A percentile compares a stretch with the other conserved stretches of the same genome.
Evolutionary conservation across 2,797 vertebrate species (phyloP).

Genomic region (Pteropus rufus): DNA sequence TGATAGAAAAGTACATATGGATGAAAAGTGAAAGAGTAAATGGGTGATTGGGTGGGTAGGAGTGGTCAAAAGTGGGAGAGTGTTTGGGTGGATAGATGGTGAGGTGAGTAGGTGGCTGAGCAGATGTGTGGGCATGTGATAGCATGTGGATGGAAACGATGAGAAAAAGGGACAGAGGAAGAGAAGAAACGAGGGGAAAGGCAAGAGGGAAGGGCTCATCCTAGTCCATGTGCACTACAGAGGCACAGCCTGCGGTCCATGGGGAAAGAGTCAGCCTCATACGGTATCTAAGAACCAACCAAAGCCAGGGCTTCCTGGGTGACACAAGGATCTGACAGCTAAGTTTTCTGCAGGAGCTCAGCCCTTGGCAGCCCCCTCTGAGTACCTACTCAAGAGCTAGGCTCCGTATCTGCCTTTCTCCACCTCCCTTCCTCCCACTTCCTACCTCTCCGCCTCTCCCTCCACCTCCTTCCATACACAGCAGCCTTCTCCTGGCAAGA

Average conservation of each 20-base stretch:
- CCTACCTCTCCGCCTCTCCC: not conserved
- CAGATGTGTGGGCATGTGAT: accelerated
- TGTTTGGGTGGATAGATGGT: accelerated
- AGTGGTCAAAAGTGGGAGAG: accelerated
- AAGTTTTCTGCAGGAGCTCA: not conserved
- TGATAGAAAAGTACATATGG: accelerated
- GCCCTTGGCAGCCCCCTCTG: not conserved
- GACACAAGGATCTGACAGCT: too few relatives aligned
- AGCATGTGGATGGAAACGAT: accelerated
- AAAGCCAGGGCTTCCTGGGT: not conserved
- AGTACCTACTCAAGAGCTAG: not conserved
- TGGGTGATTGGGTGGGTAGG: accelerated
- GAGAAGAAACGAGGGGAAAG: not conserved
- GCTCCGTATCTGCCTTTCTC: not conserved
- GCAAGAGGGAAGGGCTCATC: not conserved
- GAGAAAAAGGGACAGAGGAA: not conserved
- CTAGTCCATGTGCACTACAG: accelerated
- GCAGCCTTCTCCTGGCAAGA: not conserved
- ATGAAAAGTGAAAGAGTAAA: not conserved
- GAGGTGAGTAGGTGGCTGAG: accelerated
- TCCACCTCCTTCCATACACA: accelerated
- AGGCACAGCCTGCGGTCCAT: not conserved
- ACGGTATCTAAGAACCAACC: accelerated
- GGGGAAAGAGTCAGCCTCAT: not conserved
- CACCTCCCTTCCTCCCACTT: not conserved